Conservation (phyloP, 2,888 invertebrate species). For the Microctonus aethiopoides region DNA sequence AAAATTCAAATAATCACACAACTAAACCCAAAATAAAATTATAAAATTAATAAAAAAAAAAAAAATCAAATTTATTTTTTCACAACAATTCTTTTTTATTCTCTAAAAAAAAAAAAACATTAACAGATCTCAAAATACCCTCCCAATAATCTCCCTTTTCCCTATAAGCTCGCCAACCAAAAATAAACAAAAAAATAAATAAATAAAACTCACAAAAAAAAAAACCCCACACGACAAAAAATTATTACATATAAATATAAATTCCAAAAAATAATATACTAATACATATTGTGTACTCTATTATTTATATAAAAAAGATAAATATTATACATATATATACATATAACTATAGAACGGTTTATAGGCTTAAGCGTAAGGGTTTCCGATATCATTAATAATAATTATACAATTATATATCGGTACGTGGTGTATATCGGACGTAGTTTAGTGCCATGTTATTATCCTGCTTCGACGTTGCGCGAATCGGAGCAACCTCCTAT, state of each 20-base stretch:
- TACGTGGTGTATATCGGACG: slow-evolving; percentile 58
- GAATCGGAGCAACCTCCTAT: slow-evolving; percentile 42
- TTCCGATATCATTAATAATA: slow-evolving; percentile 67
- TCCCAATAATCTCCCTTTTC: too few species aligned
- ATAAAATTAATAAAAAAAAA: too few species aligned
- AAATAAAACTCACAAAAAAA: neutral
- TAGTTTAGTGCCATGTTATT: slow-evolving; percentile 67
- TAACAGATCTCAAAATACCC: too few species aligned
- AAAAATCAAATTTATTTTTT: too few species aligned
- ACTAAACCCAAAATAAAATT: too few species aligned
- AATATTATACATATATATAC: neutral
- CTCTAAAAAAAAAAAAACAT: too few species aligned
- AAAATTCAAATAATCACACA: too few species aligned
- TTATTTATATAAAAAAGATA: slow-evolving; percentile 16
- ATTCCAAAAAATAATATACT: slow-evolving; percentile 15
- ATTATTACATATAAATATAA: neutral
- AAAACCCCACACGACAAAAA: neutral
- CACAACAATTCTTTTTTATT: too few species aligned
- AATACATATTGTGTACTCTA: slow-evolving; percentile 35
- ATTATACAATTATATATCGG: slow-evolving; percentile 68
- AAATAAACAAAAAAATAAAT: neutral
- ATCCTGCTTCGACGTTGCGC: slow-evolving; percentile 56
- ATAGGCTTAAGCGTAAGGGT: slow-evolving; percentile 60
- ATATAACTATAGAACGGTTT: slow-evolving; percentile 8
- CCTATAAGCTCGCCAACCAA: too few species aligned